A percentile compares a stretch with the other conserved stretches of the same genome.
Conservation (phyloP, 2,888 invertebrate species). For the Heliothis peltigera region DNA sequence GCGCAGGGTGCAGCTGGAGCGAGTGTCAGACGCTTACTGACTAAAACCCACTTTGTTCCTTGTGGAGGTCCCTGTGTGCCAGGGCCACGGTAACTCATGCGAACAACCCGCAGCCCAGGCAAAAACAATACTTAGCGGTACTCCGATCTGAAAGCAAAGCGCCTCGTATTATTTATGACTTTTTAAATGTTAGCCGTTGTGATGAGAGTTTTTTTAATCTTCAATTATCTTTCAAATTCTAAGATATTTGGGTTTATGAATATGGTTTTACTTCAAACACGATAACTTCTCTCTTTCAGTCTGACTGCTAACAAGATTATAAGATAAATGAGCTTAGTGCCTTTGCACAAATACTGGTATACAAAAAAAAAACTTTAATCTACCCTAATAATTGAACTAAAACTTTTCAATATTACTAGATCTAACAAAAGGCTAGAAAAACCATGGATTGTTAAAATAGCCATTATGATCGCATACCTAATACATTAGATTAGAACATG, state of each 20-base stretch:
- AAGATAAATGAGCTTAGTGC: background rate
- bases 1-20: too few relatives aligned
- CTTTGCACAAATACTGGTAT: background rate
- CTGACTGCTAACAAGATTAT: constrained; percentile 1
- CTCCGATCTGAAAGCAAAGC: too few relatives aligned
- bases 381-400: background rate
- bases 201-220: too few relatives aligned
- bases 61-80: too few relatives aligned
- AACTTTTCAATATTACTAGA: background rate
- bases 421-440: background rate
- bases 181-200: too few relatives aligned
- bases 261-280: background rate
- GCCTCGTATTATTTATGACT: too few relatives aligned
- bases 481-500: background rate
- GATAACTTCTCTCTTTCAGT: background rate
- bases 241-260: background rate
- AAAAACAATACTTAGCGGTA: too few relatives aligned
- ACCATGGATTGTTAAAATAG: background rate
- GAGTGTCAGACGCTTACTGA: too few relatives aligned
- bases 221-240: background rate
- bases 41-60: too few relatives aligned
- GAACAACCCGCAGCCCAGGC: too few relatives aligned
- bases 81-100: too few relatives aligned
- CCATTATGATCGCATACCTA: background rate
- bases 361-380: background rate